Evolutionary conservation across 2,113 vertebrate genomes (phyloP), one percentile per base, ranked within the genome.

Genomic region (Hemiprocne comata): DNA sequence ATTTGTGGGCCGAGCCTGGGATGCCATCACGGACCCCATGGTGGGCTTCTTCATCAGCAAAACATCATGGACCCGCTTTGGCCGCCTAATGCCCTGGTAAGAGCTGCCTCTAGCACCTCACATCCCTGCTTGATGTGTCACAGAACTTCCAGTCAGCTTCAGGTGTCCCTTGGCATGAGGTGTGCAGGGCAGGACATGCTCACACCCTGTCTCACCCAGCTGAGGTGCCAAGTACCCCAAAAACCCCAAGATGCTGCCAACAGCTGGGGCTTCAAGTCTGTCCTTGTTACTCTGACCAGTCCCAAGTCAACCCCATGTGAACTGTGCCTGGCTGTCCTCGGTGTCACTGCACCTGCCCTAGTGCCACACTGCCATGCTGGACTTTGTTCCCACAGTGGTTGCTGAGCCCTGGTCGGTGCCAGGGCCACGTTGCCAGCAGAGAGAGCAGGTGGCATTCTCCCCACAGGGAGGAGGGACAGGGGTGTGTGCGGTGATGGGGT

Each of bases 41-140:
- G 98, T 99, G 93, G 99, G 99, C 13, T 99, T 99, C 95, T 98
- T 99, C 94, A 98, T 99, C 91, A 99, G 98, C 98, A 98, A 98
- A 94, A 99, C 98, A 17, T 89, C 97, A 8, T 99, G 99, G 99
- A 99, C 98, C 8, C 67, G 97, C 17, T 87, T 98, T 2, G 99
- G 99, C 70, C 98, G 98, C 54, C 98, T 99, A 96, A 99, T 99
- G 98, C 99, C 99, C 51, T 99, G 99, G 99, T 99, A 98, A 98
- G 98, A 94, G 83, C 79, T 0, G 2, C 60, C 11, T 24, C 42
- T 1, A 28, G 40, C 75, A 3, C 21, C 71, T 34, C 2, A 1
- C 67, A 44, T 90, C 82, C 72, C 46, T 40, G 7, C 60, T 55
- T 15, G 46, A 2, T 36, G 53, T 40, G 89, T 92, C 82, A 72